phyloP scores from a whole-genome alignment of 2,888 invertebrate species.

The Hypselothyrea guttata region DNA sequence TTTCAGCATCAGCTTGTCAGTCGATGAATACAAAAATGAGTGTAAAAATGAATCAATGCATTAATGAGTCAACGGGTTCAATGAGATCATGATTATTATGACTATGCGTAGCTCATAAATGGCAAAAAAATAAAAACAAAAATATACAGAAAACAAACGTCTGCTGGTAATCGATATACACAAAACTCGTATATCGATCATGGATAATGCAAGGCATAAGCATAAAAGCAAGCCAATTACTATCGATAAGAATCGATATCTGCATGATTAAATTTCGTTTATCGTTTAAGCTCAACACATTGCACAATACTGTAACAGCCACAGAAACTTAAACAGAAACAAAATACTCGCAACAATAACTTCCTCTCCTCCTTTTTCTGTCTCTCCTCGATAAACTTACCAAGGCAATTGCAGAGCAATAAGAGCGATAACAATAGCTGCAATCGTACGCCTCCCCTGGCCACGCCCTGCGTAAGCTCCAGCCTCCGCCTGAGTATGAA shows the following conservation, averaged over 20 bases:
- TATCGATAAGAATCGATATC: not conserved
- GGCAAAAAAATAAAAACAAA: too few relatives aligned
- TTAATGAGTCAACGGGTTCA: not conserved
- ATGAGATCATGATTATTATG: too few relatives aligned
- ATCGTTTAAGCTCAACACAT: constrained; percentile 3
- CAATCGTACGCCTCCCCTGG: constrained; percentile 60
- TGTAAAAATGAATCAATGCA: constrained; percentile 18
- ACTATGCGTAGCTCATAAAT: too few relatives aligned
- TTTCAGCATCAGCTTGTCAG: constrained; percentile 10
- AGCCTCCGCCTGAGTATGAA: constrained; percentile 45
- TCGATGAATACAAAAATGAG: not conserved
- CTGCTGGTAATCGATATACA: constrained; percentile 1
- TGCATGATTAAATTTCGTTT: not conserved
- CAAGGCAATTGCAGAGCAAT: constrained; percentile 80
- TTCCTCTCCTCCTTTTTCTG: not conserved
- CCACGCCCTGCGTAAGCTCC: constrained; percentile 40
- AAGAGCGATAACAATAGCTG: constrained; percentile 74
- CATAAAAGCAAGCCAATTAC: not conserved
- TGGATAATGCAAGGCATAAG: constrained; percentile 16
- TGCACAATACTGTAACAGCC: not conserved
- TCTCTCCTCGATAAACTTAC: too few relatives aligned
- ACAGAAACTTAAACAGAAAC: not conserved
- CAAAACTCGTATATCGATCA: constrained; percentile 6
- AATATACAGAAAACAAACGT: constrained; percentile 22
- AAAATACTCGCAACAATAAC: not conserved